Evolutionary conservation across 2,797 vertebrate genomes (phyloP).

Genomic region (Mycteria americana): DNA sequence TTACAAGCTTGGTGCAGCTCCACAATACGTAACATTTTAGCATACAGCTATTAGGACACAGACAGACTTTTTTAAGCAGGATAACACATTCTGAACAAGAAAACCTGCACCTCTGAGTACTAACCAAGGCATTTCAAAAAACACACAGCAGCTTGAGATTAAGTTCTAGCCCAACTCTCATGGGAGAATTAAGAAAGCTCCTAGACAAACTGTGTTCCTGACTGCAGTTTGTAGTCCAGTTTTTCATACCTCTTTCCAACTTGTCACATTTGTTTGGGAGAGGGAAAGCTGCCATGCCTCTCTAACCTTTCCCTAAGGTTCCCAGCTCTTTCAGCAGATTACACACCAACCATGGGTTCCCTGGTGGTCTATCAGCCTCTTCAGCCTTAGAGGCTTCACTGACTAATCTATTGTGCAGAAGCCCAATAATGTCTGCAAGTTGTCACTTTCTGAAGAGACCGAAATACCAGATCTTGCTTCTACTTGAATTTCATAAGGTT

Average conservation of each 20-base stretch:
- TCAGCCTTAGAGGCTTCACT: background rate
- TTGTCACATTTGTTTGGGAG: background rate
- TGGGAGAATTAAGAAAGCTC: background rate
- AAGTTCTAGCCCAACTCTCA: background rate
- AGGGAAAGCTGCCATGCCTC: background rate
- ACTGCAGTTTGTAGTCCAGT: background rate
- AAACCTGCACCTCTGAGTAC: background rate
- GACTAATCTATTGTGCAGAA: background rate
- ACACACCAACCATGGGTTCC: accelerated
- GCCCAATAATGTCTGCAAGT: background rate
- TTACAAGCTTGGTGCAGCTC: background rate
- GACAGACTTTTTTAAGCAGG: background rate
- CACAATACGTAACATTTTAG: background rate
- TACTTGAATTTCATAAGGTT: background rate
- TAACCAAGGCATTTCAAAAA: background rate
- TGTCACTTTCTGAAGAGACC: background rate
- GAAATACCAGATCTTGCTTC: background rate
- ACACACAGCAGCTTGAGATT: background rate
- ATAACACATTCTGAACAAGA: background rate
- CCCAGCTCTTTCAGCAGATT: background rate
- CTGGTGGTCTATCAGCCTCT: background rate
- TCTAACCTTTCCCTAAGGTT: background rate
- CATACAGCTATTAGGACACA: background rate
- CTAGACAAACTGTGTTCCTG: background rate
- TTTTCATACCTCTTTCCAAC: background rate